Base-by-base conservation (phyloP, 2,888 invertebrate genomes). In the Panzeria rudis region DNA sequence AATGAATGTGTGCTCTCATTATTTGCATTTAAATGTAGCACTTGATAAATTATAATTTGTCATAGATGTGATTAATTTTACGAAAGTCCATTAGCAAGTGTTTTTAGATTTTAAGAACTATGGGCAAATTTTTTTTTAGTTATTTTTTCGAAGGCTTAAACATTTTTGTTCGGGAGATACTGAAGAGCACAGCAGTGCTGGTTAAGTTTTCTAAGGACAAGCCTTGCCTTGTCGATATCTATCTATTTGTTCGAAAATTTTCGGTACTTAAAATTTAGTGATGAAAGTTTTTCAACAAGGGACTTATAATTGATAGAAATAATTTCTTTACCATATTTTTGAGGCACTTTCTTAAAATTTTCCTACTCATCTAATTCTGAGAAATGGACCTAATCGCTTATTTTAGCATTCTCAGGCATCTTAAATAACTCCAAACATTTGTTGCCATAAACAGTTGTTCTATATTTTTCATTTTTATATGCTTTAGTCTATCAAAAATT, bases 51-150 rank as follows among this genome's bases (percentile, higher is more conserved):
- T 66, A 9, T 32, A 50, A 66, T 66, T 47, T 66, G 50, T 66
- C 66, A 66, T 50, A 29, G 54, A 23, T 17, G 54, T 71, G 54
- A 71, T 71, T 56, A 56, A 71, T 56, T 25, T 41, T 25, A 11
- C 17, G 4, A 54, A 71, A 23, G n/a, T n/a, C 15, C 5, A 38
- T 23, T 15, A 11, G 35, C 29, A 44, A n/a, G 2, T n/a, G 17
- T 13, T 15, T 23, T 32, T 64, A 38, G n/a, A 38, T 35, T 32
- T 35, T 5, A 0, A 35, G 13, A 2, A 9, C 5, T 17, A 3
- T 13, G 13, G 0, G 38, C 35, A 13, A 17, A 35, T 32, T 15
- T 29, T 23, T 23, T 20, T 50, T 17, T 50, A 4, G 9, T 17
- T 20, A 1, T 1, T 50, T n/a, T 8, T 9, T 17, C 15, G 15